These are phyloP conservation scores for Rhombomys opimus DNA, from an alignment of 2,113 vertebrate species.

Conservation along the genomic window DNA sequence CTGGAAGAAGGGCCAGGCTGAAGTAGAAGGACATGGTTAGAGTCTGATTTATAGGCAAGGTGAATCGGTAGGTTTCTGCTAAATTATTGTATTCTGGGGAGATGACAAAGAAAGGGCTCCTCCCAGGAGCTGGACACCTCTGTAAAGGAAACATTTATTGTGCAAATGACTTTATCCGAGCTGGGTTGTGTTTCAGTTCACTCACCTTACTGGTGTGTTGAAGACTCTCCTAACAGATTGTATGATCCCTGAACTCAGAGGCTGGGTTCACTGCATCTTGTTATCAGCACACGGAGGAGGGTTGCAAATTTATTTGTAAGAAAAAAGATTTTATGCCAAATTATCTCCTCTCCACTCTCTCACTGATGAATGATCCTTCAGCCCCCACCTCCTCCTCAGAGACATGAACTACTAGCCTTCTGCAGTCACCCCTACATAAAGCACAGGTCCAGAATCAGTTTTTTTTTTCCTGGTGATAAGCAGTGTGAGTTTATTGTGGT, in stretches of 20 bases:
- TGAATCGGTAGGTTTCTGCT: constrained; percentile 41
- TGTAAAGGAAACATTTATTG: constrained; percentile 44
- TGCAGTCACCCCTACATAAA: neutral
- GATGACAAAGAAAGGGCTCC: constrained; percentile 4
- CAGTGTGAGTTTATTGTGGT: neutral
- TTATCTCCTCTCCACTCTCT: neutral
- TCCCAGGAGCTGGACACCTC: constrained; percentile 44
- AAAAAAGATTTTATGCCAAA: neutral
- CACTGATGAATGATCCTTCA: neutral
- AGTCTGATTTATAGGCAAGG: constrained; percentile 67
- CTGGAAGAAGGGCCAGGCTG: neutral
- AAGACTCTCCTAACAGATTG: neutral
- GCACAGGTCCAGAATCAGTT: neutral
- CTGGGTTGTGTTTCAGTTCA: neutral
- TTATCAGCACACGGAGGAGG: neutral
- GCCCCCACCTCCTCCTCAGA: neutral
- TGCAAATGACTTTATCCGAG: neutral
- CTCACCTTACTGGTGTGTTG: neutral
- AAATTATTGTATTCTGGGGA: constrained; percentile 55
- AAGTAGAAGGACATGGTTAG: constrained; percentile 63
- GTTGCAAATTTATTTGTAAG: constrained; percentile 14
- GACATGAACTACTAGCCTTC: neutral
- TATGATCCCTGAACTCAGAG: neutral
- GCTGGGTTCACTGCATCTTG: neutral
- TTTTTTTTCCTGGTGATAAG: neutral